Percentiles rank a stretch among this genome's conserved stretches.
Conservation (phyloP, 2,888 invertebrate species). For the Drosophila peninsularis region DNA sequence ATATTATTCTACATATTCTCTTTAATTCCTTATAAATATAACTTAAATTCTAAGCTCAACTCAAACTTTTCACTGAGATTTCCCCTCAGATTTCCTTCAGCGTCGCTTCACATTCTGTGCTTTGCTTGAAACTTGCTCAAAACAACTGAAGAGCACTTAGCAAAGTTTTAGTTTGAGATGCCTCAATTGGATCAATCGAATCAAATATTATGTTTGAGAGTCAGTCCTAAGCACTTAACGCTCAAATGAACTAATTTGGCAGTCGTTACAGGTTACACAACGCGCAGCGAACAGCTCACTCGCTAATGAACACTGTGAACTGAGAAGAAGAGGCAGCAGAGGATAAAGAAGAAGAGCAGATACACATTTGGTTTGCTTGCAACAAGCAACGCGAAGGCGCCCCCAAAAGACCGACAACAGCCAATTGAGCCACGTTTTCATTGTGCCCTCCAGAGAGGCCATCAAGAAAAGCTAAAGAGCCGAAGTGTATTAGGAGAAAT, state of each 20-base stretch:
- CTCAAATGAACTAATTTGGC: slow-evolving; percentile 68
- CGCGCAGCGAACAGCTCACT: slow-evolving; percentile 38
- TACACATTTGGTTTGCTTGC: slow-evolving; percentile 36
- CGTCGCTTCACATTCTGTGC: slow-evolving; percentile 9
- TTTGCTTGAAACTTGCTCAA: background rate
- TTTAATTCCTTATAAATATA: background rate
- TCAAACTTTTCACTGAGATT: background rate
- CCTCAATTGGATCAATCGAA: slow-evolving; percentile 63
- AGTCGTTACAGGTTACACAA: slow-evolving; percentile 43
- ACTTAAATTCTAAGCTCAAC: background rate
- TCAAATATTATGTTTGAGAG: slow-evolving; percentile 50
- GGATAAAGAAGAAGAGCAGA: background rate
- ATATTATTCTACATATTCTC: too few species aligned
- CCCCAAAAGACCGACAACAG: slow-evolving; percentile 18
- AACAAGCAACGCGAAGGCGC: slow-evolving; percentile 28
- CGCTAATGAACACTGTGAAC: slow-evolving; percentile 57
- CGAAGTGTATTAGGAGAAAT: background rate
- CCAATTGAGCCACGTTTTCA: slow-evolving; percentile 37
- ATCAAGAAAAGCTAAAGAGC: slow-evolving; percentile 4
- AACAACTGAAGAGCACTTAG: slow-evolving; percentile 23
- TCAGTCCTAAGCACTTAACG: slow-evolving; percentile 63
- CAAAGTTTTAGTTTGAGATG: slow-evolving; percentile 34
- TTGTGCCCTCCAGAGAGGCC: slow-evolving; percentile 34
- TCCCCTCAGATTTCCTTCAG: background rate
- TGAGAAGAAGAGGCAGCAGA: slow-evolving; percentile 6